phyloP scores from a whole-genome alignment of 2,113 vertebrate species.

The Colistium nudipinnis region DNA sequence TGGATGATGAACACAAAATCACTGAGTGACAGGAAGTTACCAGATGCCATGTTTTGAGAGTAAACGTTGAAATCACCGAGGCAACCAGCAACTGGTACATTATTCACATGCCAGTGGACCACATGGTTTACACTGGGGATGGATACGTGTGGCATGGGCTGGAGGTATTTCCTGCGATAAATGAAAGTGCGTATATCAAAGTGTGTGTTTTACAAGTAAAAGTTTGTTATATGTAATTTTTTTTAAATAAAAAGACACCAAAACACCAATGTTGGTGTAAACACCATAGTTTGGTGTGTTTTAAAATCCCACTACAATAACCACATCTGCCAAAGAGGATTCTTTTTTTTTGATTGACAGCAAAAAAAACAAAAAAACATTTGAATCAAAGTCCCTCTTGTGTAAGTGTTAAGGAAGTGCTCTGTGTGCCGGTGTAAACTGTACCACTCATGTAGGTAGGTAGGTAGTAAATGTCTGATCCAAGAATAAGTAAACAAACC shows the following conservation, averaged over 20 bases:
- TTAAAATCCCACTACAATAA: too few relatives aligned
- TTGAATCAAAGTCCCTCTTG: background rate
- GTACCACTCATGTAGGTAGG: background rate
- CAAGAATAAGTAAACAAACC: background rate
- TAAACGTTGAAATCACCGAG: background rate
- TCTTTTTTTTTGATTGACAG: too few relatives aligned
- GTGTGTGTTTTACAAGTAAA: too few relatives aligned
- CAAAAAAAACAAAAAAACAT: too few relatives aligned
- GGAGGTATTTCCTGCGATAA: background rate
- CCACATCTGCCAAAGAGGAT: too few relatives aligned
- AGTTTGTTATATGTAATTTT: too few relatives aligned
- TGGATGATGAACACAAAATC: conserved; percentile 8
- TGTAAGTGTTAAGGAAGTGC: background rate
- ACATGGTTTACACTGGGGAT: background rate
- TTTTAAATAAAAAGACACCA: background rate
- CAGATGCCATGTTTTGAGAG: background rate
- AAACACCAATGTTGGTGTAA: too few relatives aligned
- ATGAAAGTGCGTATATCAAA: background rate
- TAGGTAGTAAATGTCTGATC: background rate
- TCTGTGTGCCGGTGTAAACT: background rate
- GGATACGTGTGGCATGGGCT: background rate
- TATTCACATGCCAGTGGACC: background rate
- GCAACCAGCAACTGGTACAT: background rate
- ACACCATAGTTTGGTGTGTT: too few relatives aligned
- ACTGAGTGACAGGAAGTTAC: background rate